These are phyloP conservation scores for Phyto melanocephala DNA, from an alignment of 2,888 invertebrate genomes.

Conservation along the genomic window DNA sequence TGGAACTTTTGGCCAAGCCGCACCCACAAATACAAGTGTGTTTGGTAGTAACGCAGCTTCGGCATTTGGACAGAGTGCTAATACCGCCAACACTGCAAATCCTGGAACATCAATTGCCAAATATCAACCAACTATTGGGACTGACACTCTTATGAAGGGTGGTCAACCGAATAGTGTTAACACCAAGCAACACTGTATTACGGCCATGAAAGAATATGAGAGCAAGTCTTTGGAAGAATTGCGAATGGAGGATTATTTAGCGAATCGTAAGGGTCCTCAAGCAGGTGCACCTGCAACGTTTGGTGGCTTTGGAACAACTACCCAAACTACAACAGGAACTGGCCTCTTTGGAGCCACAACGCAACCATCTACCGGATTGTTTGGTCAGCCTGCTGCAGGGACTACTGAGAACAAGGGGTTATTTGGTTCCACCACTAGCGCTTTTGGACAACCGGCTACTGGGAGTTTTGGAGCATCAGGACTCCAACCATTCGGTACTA, in stretches of 20 bases:
- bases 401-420: constrained; percentile 81
- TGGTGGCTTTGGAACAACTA: constrained; percentile 77
- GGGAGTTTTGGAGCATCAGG: constrained; percentile 81
- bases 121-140: constrained; percentile 91
- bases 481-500: constrained; percentile 83
- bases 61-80: constrained; percentile 74
- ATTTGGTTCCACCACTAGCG: constrained; percentile 77
- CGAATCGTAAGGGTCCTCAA: constrained; percentile 90
- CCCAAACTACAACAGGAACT: constrained; percentile 73
- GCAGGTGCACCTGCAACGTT: constrained; percentile 72
- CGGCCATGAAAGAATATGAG: constrained; percentile 99
- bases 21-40: constrained; percentile 78
- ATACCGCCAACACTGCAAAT: constrained; percentile 71
- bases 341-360: constrained; percentile 80
- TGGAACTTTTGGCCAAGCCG: constrained; percentile 83
- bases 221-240: constrained; percentile 96
- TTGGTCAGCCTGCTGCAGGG: constrained; percentile 79
- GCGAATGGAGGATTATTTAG: constrained; percentile 94
- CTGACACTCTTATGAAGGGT: constrained; percentile 94
- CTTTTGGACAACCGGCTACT: constrained; percentile 79
- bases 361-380: constrained; percentile 79
- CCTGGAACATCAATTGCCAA: constrained; percentile 87
- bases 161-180: constrained; percentile 91
- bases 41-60: constrained; percentile 79
- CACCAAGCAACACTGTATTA: constrained; percentile 97